These are phyloP conservation scores for Cryptoprocta ferox DNA, from an alignment of 2,797 vertebrate genomes.

Conservation along the genomic window DNA sequence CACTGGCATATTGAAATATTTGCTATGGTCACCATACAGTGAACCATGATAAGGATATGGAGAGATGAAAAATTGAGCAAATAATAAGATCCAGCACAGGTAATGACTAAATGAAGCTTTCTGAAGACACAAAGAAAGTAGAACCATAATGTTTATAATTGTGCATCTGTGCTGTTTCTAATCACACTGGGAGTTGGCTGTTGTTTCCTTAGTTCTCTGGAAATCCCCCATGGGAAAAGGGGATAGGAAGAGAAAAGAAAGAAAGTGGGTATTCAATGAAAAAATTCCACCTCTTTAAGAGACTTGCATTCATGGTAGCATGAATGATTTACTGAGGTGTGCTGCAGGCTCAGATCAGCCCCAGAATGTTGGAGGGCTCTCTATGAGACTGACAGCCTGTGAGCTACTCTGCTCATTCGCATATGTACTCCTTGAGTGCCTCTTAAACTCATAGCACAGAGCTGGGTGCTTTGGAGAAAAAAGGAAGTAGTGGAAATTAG, in stretches of 20 bases:
- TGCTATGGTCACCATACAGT: neutral
- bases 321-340: neutral
- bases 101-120: neutral
- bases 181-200: neutral
- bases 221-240: neutral
- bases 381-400: neutral
- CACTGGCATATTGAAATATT: neutral
- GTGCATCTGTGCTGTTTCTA: neutral
- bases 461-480: neutral
- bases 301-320: neutral
- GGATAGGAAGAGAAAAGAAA: neutral
- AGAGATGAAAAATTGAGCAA: neutral
- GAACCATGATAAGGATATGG: neutral
- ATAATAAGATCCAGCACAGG: neutral
- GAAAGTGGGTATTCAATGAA: neutral
- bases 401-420: neutral
- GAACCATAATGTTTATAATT: neutral
- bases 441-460: neutral
- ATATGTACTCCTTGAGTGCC: neutral
- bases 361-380: neutral
- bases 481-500: neutral
- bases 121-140: neutral
- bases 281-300: neutral
- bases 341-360: neutral
- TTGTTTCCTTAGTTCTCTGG: neutral